Percentiles rank a stretch among this genome's conserved stretches.
phyloP scores from a whole-genome alignment of 1,140 invertebrate genomes.

The Phenacoccus solenopsis region DNA sequence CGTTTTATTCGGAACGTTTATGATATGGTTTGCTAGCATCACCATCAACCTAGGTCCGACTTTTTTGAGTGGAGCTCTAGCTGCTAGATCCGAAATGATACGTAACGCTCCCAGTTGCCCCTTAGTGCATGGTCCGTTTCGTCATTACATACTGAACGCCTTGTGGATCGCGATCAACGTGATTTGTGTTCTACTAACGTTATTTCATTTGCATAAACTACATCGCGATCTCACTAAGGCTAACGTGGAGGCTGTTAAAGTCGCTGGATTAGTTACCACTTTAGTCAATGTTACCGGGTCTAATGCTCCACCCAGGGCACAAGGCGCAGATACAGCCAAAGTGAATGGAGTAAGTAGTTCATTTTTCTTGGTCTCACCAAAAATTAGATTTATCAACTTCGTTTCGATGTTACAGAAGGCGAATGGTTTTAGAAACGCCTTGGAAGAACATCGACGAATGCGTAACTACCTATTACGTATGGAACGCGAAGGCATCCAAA shows the following conservation, averaged over 20 bases:
- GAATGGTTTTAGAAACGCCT: conserved; percentile 33
- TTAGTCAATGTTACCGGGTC: conserved; percentile 55
- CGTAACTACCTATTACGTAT: conserved; percentile 61
- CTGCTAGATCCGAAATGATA: conserved; percentile 64
- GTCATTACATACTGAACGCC: conserved; percentile 78
- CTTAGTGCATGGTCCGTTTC: conserved; percentile 43
- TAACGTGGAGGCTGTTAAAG: conserved; percentile 53
- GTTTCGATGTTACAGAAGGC: not conserved
- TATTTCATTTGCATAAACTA: conserved; percentile 70
- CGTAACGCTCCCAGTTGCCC: conserved; percentile 67
- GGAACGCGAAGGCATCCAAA: conserved; percentile 60
- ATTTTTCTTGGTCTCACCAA: not conserved
- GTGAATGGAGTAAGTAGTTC: not conserved
- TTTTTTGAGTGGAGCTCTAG: conserved; percentile 70
- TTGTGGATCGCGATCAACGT: conserved; percentile 81
- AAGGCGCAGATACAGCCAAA: not conserved
- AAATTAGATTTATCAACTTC: not conserved
- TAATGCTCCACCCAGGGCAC: conserved; percentile 5
- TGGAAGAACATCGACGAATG: conserved; percentile 60
- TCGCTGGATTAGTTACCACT: conserved; percentile 58
- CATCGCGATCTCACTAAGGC: conserved; percentile 70
- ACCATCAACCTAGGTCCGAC: conserved; percentile 85
- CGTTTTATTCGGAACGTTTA: conserved; percentile 79
- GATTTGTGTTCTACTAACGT: conserved; percentile 70
- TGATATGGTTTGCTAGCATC: conserved; percentile 84